Conservation (phyloP, 2,113 vertebrate species). For the Acinonyx jubatus region DNA sequence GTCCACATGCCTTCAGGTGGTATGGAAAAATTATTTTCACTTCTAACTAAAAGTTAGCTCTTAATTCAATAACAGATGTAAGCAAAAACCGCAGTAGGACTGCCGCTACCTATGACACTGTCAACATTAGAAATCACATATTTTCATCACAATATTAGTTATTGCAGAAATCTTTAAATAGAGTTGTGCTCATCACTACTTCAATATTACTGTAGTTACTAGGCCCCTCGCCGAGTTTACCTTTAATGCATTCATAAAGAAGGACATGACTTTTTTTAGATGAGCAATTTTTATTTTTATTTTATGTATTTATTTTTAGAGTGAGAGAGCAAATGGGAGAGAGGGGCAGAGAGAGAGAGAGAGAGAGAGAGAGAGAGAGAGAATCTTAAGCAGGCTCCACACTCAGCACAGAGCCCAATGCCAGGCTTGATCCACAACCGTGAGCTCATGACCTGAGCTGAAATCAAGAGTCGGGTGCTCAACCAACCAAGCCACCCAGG, state of each 20-base stretch:
- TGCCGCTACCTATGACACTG: background rate
- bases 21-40: background rate
- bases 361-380: too few relatives aligned
- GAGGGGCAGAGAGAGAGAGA: too few relatives aligned
- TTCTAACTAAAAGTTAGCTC: background rate
- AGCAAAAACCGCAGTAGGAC: background rate
- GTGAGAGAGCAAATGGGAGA: too few relatives aligned
- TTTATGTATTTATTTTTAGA: too few relatives aligned
- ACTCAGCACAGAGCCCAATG: too few relatives aligned
- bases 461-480: too few relatives aligned
- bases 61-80: background rate
- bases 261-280: background rate
- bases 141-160: background rate
- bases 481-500: too few relatives aligned
- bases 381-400: too few relatives aligned
- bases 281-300: too few relatives aligned
- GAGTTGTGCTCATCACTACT: background rate
- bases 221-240: background rate
- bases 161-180: background rate
- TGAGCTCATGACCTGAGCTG: too few relatives aligned
- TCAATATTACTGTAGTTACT: background rate
- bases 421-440: too few relatives aligned
- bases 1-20: background rate
- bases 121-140: background rate
- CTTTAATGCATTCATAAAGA: background rate